phyloP scores from a whole-genome alignment of 2,888 invertebrate genomes.

The Allygus modestus region DNA sequence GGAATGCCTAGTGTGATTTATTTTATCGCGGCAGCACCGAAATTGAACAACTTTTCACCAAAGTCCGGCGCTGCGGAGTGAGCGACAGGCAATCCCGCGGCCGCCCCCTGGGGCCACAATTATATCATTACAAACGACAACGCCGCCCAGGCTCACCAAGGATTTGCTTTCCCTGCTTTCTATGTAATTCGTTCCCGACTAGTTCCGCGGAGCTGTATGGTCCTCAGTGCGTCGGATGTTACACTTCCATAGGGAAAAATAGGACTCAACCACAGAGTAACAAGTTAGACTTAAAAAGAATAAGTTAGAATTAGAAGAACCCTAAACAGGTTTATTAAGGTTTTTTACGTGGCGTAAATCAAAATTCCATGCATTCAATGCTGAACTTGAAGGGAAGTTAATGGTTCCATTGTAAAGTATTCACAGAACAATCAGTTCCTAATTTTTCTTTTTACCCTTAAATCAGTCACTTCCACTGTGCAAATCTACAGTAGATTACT shows the following conservation, averaged over 20 bases:
- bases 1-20: constrained; percentile 43
- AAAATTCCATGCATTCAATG: too few relatives aligned
- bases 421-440: too few relatives aligned
- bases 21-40: constrained; percentile 36
- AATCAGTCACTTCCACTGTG: too few relatives aligned
- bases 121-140: constrained; percentile 56
- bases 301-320: too few relatives aligned
- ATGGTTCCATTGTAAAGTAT: too few relatives aligned
- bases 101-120: constrained; percentile 15
- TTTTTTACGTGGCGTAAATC: too few relatives aligned
- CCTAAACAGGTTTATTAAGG: too few relatives aligned
- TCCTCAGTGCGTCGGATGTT: not conserved
- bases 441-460: too few relatives aligned
- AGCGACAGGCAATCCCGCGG: constrained; percentile 52
- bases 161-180: constrained; percentile 55
- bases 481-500: too few relatives aligned
- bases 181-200: constrained; percentile 40
- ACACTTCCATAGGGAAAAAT: not conserved
- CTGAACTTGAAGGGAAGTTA: too few relatives aligned
- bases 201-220: constrained; percentile 15
- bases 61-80: constrained; percentile 14
- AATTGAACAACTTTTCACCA: constrained; percentile 63
- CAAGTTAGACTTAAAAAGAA: too few relatives aligned
- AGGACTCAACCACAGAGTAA: too few relatives aligned
- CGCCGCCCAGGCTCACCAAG: not conserved